Base-by-base conservation (phyloP, 1,140 invertebrate genomes). In the Microplitis demolitor region DNA sequence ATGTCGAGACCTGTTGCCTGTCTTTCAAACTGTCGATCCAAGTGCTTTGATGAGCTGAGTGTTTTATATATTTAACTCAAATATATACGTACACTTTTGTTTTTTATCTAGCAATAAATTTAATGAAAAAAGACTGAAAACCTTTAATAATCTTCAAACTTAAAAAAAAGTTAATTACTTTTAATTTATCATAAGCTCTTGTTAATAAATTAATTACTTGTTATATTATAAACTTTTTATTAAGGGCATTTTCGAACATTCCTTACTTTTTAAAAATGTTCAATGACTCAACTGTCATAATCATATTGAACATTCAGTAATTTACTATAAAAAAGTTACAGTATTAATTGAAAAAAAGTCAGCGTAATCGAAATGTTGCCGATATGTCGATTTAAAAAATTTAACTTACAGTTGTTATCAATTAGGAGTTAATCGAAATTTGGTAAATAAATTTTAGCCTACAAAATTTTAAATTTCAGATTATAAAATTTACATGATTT, bases 1-100 rank as follows among this genome's bases (percentile, higher is more conserved):
- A 66, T 16, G 8, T 45, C 37, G 37, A 66, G 14, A 66, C 63
- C 63, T 66, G 63, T 66, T 66, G 63, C 63, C 14, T 37, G 63
- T 66, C 45, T 66, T 51, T 66, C 45, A 66, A 66, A 50, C 37
- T 51, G 37, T 66, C 63, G 39, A 50, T 66, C 13, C 63, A 4
- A n/a, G n/a, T 11, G 33, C 9, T 35, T 39, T n/a, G 11, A 13
- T 62, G 33, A 62, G n/a, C 8, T 31, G 34, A 62, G 34, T 3
- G n/a, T 62, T 34, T 39, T 37, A 35, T 34, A 4, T 39, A 37
- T 31, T 13, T 14, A 5, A 4, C 60, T 31, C 14, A 60, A 37
- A 11, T 35, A 8, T 37, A 62, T 13, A n/a, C n/a, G n/a, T 37
- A 35, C 5, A n/a, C 33, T 35, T 35, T 35, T 11, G 56, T 24